Base-by-base conservation (phyloP, 1,140 invertebrate species). In the Lethrus apterus region DNA sequence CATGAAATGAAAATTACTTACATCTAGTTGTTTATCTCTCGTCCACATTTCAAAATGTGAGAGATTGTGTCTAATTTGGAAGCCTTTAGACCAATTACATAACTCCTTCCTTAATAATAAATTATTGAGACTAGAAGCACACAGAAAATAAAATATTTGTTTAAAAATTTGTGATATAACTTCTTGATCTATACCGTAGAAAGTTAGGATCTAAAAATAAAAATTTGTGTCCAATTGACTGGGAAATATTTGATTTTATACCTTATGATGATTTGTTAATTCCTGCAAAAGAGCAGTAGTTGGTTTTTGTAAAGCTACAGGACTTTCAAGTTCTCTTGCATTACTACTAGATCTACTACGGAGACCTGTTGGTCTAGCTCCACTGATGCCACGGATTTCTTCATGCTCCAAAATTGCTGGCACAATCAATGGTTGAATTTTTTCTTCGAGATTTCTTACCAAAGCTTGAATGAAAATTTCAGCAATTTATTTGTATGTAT, bases 11-110 rank as follows among this genome's bases (percentile, higher is more conserved):
- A 7, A 9, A 21, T 5, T 29, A 29, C 14, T 36, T 44, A 50
- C 41, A 48, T 76, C 71, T 14, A 81, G 62, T 45, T 75, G 72
- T 46, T 78, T 79, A 42, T 95, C 91, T 44, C 91, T 77, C 26
- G 86, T 81, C 92, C 93, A 97, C 65, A 93, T 90, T 65, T 97
- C 93, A 31, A 98, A 72, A 62, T 93, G 87, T 7, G 87, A 92
- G 21, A 97, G 69, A 70, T 98, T 98, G 65, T 86, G 97, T 55
- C 93, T 79, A 51, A 99, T 97, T 63, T 98, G 91, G 79, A 98
- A 90, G 2, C 94, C 95, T 64, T 96, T 97, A 0, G 89, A 85
- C 92, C 94, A 98, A 67, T 94, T 89, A 65, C 95, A 99, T 46
- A 98, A 79, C 55, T 99, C 95, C 61, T 93, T 93, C n/a, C 95